phyloP scores from a whole-genome alignment of 2,797 vertebrate genomes.

The Pseudochirops cupreus region DNA sequence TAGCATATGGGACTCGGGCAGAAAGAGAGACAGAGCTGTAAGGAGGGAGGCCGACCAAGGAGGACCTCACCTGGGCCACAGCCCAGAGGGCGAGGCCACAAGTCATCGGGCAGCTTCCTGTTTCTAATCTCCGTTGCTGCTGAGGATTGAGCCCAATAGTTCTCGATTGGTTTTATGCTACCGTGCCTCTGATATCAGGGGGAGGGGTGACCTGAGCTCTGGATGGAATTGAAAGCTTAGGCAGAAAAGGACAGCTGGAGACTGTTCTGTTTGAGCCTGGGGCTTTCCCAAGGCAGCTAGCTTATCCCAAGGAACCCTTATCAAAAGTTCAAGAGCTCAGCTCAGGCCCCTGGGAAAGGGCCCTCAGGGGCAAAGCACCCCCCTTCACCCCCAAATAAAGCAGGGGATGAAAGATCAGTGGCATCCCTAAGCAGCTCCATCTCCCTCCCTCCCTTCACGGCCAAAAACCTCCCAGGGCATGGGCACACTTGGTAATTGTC shows the following conservation, averaged over 20 bases:
- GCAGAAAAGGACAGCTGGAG: not conserved
- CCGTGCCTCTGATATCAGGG: not conserved
- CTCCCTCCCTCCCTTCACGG: not conserved
- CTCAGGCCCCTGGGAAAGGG: not conserved
- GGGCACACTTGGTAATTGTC: not conserved
- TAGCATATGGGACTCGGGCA: accelerated
- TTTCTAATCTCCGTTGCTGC: not conserved
- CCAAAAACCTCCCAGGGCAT: not conserved
- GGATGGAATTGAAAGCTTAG: not conserved
- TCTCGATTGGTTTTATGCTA: not conserved
- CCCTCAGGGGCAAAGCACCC: not conserved
- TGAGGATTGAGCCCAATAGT: accelerated
- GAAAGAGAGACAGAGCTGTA: not conserved
- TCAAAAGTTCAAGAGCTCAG: not conserved
- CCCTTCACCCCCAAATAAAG: not conserved
- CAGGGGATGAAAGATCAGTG: not conserved
- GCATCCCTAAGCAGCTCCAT: not conserved
- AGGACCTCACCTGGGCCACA: not conserved
- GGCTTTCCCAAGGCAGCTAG: not conserved
- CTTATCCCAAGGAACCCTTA: not conserved
- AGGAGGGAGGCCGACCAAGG: not conserved
- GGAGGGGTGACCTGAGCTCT: not conserved
- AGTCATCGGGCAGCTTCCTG: not conserved
- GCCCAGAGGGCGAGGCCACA: too few species aligned
- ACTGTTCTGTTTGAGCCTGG: not conserved